Evolutionary conservation across 2,797 vertebrate species (phyloP), one percentile per base, ranked within the genome.

Genomic region (Miichthys miiuy): DNA sequence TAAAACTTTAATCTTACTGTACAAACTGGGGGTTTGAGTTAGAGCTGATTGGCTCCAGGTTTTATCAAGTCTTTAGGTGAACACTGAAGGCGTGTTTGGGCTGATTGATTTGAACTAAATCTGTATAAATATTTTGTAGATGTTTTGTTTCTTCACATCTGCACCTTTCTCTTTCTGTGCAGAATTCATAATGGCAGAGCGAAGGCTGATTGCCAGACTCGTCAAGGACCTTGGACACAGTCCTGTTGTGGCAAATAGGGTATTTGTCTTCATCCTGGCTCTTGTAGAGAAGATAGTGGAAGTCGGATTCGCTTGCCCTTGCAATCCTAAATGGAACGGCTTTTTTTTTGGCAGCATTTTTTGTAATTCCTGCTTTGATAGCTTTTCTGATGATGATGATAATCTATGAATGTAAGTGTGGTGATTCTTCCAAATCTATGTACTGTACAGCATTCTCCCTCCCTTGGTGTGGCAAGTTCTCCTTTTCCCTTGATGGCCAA

Each of bases 301-400:
- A 75, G 47, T 89, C 72, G 75, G 88, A 50, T 89, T 92, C 79
- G 70, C 79, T 75, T 89, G 85, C 75, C 87, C 87, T 25, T 89
- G 84, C 30, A 68, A 68, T 62, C 82, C 87, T 54, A 34, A 44
- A 10, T 87, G 75, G 80, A 91, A 88, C 18, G 60, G n/a, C n/a
- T 46, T 2, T 0, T 20, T 88, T 89, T 77, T 84, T 82, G 4
- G 85, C 79, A 25, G 80, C 80, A 0, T 88, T 87, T 85, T 89
- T 90, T 71, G 64, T 84, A 57, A 84, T 91, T 55, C 86, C 88
- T 11, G 86, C 74, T 12, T 21, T 82, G 21, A 87, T 85, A 83
- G 82, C 79, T 44, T 82, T 79, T 55, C 52, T 68, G 6, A 20
- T 91, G 42, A 89, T 89, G 87, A 20, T 81, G 77, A 12, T 12